These are phyloP conservation scores for Sterrhoptilus dennistouni DNA, from an alignment of 2,113 vertebrate genomes.

Conservation along the genomic window DNA sequence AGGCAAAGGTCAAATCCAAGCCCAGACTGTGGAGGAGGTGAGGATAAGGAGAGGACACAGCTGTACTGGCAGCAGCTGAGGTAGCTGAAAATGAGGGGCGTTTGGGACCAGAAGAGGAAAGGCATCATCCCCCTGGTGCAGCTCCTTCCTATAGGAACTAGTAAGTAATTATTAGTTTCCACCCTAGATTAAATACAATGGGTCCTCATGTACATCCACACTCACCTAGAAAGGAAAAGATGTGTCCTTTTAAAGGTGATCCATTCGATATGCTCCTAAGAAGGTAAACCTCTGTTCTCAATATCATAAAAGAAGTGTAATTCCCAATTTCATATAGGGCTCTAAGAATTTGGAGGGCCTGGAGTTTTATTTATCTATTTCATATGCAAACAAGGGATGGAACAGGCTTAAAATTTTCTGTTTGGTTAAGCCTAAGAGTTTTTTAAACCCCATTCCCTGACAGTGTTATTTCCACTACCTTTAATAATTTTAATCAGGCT, in stretches of 20 bases:
- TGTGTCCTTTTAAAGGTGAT: not conserved
- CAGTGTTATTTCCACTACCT: not conserved
- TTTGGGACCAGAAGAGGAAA: not conserved
- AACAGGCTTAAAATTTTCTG: not conserved
- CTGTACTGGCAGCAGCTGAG: not conserved
- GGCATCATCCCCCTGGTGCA: not conserved
- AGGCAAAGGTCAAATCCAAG: not conserved
- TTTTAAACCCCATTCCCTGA: not conserved
- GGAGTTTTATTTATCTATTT: not conserved
- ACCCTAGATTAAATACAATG: not conserved
- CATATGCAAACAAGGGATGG: not conserved
- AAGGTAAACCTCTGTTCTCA: not conserved
- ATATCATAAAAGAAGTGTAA: not conserved
- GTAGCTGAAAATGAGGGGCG: not conserved
- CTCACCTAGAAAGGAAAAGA: not conserved
- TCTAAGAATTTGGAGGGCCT: not conserved
- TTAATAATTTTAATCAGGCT: constrained; percentile 15
- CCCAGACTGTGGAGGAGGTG: not conserved
- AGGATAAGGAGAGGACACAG: not conserved
- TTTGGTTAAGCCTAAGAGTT: not conserved
- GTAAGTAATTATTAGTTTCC: not conserved
- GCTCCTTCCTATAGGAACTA: not conserved
- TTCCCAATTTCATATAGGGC: not conserved
- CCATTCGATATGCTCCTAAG: not conserved
- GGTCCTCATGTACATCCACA: fast-evolving